These are phyloP conservation scores for Dinoponera quadriceps DNA, from an alignment of 1,140 invertebrate species.

Conservation along the genomic window DNA sequence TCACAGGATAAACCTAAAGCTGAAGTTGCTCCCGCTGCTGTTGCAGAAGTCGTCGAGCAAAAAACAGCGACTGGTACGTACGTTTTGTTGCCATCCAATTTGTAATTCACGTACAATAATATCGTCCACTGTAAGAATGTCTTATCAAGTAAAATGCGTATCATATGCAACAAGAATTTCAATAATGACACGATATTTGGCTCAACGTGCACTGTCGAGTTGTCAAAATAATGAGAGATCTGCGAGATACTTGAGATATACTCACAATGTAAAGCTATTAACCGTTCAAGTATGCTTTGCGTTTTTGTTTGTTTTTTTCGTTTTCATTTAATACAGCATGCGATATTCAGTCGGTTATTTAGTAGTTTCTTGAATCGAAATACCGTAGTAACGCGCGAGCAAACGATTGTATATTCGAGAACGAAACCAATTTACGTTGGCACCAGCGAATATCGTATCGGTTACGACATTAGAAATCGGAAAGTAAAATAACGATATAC, in stretches of 20 bases:
- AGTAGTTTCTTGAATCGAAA: conserved; percentile 45
- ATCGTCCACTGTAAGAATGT: too few relatives aligned
- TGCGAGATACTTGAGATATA: conserved; percentile 33
- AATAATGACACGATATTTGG: conserved; percentile 29
- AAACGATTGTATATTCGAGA: conserved; percentile 14
- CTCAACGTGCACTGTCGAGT: conserved; percentile 9
- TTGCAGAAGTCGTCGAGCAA: conserved; percentile 10
- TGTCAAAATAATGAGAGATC: conserved; percentile 34
- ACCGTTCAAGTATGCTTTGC: conserved; percentile 73
- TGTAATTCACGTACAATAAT: too few relatives aligned
- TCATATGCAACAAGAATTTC: conserved; percentile 4
- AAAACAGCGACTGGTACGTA: conserved; percentile 41
- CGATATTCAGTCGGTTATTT: conserved; percentile 52
- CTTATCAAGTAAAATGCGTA: conserved; percentile 5
- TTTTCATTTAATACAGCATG: conserved; percentile 74
- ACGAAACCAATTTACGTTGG: conserved; percentile 25
- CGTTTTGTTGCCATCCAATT: not conserved
- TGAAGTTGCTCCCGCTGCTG: not conserved
- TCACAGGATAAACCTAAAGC: not conserved
- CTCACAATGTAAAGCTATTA: conserved; percentile 75
- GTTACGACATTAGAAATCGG: conserved; percentile 38
- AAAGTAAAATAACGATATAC: conserved; percentile 53
- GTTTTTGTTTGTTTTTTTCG: conserved; percentile 73
- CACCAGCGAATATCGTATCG: not conserved
- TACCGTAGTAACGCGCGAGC: conserved; percentile 12